Conservation (phyloP, 2,888 invertebrate species). For the Plagodis pulveraria region DNA sequence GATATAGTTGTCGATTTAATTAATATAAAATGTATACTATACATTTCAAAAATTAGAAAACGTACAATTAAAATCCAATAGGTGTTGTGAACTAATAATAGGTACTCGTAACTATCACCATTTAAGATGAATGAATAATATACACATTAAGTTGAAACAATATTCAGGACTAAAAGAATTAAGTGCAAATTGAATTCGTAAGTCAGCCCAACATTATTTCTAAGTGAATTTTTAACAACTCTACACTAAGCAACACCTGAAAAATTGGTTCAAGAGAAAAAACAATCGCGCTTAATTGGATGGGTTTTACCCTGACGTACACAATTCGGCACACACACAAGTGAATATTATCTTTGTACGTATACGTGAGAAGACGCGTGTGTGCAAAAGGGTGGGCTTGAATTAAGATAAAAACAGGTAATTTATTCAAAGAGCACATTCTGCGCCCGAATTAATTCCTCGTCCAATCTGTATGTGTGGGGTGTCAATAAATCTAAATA, state of each 20-base stretch:
- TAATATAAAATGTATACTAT: no score
- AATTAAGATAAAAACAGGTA: constrained; percentile 53
- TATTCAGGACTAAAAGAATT: no score
- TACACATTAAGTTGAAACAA: no score
- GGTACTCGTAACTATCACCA: no score
- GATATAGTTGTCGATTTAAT: no score
- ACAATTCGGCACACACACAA: constrained; percentile 15
- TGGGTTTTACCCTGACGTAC: constrained; percentile 8
- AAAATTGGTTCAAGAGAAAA: constrained; percentile 24
- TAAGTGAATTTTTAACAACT: neutral
- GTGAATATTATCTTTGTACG: neutral
- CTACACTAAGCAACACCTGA: neutral
- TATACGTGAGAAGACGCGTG: neutral
- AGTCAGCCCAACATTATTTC: neutral
- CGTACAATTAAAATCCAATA: no score
- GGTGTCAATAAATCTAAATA: constrained; percentile 66
- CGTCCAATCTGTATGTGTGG: constrained; percentile 46
- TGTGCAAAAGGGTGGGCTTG: neutral
- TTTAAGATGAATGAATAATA: no score
- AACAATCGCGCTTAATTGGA: constrained; percentile 21
- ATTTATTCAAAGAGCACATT: constrained; percentile 55
- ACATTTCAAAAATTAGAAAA: no score
- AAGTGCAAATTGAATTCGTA: neutral
- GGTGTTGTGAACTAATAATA: no score
- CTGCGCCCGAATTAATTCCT: constrained; percentile 43